Percentiles rank a stretch among this genome's conserved stretches.
Conservation (phyloP, 2,888 invertebrate genomes). For the Patella ulyssiponensis region DNA sequence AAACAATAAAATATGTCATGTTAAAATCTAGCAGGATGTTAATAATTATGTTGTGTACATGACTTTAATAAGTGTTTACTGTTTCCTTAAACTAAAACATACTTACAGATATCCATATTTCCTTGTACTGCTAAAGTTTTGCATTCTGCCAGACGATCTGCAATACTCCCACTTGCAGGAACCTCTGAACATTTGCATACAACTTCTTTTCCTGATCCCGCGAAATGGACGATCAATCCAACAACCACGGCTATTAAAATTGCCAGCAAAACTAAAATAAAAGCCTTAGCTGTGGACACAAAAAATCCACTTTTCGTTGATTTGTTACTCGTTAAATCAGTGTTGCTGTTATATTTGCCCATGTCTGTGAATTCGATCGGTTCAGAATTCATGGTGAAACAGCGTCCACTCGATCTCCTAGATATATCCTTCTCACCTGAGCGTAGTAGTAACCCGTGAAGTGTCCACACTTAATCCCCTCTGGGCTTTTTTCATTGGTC, state of each 20-base stretch:
- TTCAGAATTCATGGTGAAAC: conserved; percentile 24
- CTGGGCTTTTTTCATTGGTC: neutral
- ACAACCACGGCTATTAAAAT: conserved; percentile 44
- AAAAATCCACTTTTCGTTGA: conserved; percentile 37
- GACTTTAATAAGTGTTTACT: too few species aligned
- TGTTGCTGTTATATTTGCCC: conserved; percentile 23
- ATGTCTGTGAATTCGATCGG: conserved; percentile 30
- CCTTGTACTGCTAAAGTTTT: conserved; percentile 18
- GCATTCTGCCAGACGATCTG: conserved; percentile 17
- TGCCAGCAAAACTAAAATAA: conserved; percentile 41
- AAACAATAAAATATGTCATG: too few species aligned
- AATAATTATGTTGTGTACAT: too few species aligned
- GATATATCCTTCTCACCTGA: neutral
- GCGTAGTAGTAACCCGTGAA: neutral
- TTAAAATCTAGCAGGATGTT: too few species aligned
- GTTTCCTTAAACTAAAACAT: too few species aligned
- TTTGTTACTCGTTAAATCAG: conserved; percentile 29
- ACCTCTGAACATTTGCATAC: conserved; percentile 18
- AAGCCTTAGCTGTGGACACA: conserved; percentile 40
- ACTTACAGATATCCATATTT: conserved; percentile 29
- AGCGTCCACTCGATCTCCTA: too few species aligned
- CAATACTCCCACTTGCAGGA: neutral
- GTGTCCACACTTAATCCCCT: neutral
- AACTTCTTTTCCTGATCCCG: conserved; percentile 34
- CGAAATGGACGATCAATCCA: conserved; percentile 49